A percentile compares a stretch with the other conserved stretches of the same genome.
Conservation (phyloP, 2,113 vertebrate species). For the Takifugu bimaculatus region DNA sequence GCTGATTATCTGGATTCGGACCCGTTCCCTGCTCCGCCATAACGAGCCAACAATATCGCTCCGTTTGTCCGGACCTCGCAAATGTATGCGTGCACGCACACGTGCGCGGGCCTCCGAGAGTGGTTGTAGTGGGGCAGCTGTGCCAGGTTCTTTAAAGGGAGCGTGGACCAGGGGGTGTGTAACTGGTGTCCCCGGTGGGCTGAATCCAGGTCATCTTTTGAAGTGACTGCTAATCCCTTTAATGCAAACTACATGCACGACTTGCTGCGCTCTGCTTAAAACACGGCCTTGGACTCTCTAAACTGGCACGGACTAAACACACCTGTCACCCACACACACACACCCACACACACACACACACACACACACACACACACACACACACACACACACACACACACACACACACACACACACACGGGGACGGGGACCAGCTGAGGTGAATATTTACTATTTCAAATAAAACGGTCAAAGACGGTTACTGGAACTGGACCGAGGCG, state of each 20-base stretch:
- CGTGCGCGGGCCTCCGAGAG: slow-evolving; percentile 30
- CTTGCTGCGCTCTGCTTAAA: slow-evolving; percentile 76
- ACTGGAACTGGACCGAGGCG: slow-evolving; percentile 21
- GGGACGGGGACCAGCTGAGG: not conserved
- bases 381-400: not conserved
- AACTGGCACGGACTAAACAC: slow-evolving; percentile 73
- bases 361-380: slow-evolving; percentile 20
- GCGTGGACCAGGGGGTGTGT: slow-evolving; percentile 73
- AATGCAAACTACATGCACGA: slow-evolving; percentile 82
- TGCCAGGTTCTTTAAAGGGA: slow-evolving; percentile 78
- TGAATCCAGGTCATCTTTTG: slow-evolving; percentile 82
- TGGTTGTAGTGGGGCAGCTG: slow-evolving; percentile 71
- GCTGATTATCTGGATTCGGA: slow-evolving; percentile 23
- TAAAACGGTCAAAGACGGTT: slow-evolving; percentile 12
- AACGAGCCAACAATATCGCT: slow-evolving; percentile 49
- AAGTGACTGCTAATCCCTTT: slow-evolving; percentile 82
- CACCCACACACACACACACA: slow-evolving; percentile 34
- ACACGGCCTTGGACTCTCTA: slow-evolving; percentile 72
- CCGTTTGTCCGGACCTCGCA: slow-evolving; percentile 38
- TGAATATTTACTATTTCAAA: not conserved
- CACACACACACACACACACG: slow-evolving; percentile 8
- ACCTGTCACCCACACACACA: slow-evolving; percentile 69
- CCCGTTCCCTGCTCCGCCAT: slow-evolving; percentile 30
- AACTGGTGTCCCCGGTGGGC: slow-evolving; percentile 80
- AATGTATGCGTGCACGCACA: slow-evolving; percentile 29